These are phyloP conservation scores for Torymus texanus DNA, from an alignment of 2,888 invertebrate genomes.

Conservation along the genomic window DNA sequence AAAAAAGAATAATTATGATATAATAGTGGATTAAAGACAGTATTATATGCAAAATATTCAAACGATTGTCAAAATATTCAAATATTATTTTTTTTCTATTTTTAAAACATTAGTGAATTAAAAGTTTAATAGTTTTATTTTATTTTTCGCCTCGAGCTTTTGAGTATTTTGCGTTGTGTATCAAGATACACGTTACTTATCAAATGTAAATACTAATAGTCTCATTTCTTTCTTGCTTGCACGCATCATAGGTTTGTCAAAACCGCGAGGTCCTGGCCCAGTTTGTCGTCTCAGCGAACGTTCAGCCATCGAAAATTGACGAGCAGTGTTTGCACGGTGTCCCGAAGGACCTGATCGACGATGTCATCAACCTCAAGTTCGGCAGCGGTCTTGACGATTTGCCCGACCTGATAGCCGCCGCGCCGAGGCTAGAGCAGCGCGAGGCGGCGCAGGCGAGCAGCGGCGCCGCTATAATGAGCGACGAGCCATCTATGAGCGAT, in stretches of 20 bases:
- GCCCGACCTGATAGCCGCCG: constrained; percentile 63
- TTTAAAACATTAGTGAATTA: too few species aligned
- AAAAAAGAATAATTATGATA: too few species aligned
- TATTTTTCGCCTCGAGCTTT: too few species aligned
- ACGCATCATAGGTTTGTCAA: constrained; percentile 66
- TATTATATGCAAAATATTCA: too few species aligned
- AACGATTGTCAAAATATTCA: too few species aligned
- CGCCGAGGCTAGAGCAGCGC: constrained; percentile 67
- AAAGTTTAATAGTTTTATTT: too few species aligned
- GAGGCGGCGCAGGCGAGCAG: constrained; percentile 60
- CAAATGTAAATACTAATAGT: too few species aligned
- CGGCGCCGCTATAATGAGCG: constrained; percentile 71
- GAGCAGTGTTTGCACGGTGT: constrained; percentile 73
- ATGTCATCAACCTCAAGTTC: constrained; percentile 74
- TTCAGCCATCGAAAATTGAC: constrained; percentile 73
- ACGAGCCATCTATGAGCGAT: constrained; percentile 73
- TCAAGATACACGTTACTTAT: too few species aligned
- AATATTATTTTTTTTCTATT: too few species aligned
- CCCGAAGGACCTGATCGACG: constrained; percentile 72
- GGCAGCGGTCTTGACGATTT: constrained; percentile 71
- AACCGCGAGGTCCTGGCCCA: constrained; percentile 73
- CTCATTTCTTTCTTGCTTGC: too few species aligned
- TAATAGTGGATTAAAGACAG: too few species aligned
- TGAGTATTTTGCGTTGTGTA: too few species aligned
- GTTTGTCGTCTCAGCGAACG: constrained; percentile 73